Conservation (phyloP, 2,797 vertebrate genomes). For the Hypotaenidia philippensis region DNA sequence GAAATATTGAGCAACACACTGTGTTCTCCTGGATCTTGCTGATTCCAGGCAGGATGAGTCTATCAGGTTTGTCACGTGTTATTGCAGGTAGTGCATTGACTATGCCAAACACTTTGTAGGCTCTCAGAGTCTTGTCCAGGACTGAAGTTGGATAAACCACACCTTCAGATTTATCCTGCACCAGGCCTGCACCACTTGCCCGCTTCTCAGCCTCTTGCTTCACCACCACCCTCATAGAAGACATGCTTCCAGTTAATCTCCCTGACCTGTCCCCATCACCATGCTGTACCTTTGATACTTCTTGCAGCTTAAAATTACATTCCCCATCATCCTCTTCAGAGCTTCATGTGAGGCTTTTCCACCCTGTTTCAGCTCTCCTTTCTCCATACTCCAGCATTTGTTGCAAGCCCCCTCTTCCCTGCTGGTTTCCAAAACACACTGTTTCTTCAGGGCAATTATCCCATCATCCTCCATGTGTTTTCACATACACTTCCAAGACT, state of each 20-base stretch:
- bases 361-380: neutral
- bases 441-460: neutral
- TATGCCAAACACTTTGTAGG: neutral
- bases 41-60: neutral
- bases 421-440: neutral
- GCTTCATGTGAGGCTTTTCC: neutral
- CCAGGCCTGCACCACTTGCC: neutral
- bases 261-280: neutral
- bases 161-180: neutral
- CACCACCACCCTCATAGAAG: neutral
- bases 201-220: neutral
- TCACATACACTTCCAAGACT: neutral
- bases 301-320: neutral
- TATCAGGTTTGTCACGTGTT: neutral
- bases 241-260: neutral
- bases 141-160: neutral
- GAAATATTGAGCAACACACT: neutral
- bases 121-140: neutral
- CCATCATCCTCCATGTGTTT: neutral
- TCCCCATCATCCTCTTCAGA: neutral
- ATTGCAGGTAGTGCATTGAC: accelerated
- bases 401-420: neutral
- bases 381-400: neutral
- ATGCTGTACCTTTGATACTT: neutral
- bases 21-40: neutral